Evolutionary conservation across 2,888 invertebrate genomes (phyloP).

Genomic region (Pristionchus exspectatus): DNA sequence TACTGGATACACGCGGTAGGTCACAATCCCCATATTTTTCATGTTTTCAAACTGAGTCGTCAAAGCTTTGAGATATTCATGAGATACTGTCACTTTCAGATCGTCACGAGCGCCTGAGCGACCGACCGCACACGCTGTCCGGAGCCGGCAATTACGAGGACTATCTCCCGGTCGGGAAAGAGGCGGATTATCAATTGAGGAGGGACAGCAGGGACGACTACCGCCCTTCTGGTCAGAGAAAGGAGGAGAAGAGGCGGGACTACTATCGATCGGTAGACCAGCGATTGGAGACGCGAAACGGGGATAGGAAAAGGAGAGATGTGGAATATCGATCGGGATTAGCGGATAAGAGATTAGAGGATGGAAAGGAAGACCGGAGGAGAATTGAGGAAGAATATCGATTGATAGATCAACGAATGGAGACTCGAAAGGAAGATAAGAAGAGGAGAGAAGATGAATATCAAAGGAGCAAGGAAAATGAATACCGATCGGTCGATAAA

Average conservation of each 20-base stretch:
- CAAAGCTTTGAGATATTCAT: too few species aligned
- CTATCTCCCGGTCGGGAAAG: not conserved
- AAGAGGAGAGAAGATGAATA: too few species aligned
- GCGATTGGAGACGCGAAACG: not conserved
- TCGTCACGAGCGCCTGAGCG: not conserved
- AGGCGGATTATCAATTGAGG: not conserved
- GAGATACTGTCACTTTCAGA: not conserved
- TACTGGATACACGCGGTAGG: not conserved
- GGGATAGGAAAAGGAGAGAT: not conserved
- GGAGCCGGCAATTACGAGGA: not conserved
- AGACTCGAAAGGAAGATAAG: not conserved
- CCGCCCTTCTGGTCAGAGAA: not conserved
- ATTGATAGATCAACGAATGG: not conserved
- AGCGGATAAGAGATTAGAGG: not conserved
- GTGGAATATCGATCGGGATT: not conserved
- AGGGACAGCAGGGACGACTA: not conserved
- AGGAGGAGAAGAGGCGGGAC: not conserved
- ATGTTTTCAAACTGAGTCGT: too few species aligned
- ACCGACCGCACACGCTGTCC: not conserved
- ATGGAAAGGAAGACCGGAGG: not conserved
- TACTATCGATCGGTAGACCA: conserved; percentile 9
- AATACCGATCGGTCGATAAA: too few species aligned
- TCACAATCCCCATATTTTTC: too few species aligned
- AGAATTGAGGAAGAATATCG: not conserved
- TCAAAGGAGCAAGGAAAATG: not conserved